These are phyloP conservation scores for Sinella curviseta DNA, from an alignment of 1,140 invertebrate genomes.

Conservation along the genomic window DNA sequence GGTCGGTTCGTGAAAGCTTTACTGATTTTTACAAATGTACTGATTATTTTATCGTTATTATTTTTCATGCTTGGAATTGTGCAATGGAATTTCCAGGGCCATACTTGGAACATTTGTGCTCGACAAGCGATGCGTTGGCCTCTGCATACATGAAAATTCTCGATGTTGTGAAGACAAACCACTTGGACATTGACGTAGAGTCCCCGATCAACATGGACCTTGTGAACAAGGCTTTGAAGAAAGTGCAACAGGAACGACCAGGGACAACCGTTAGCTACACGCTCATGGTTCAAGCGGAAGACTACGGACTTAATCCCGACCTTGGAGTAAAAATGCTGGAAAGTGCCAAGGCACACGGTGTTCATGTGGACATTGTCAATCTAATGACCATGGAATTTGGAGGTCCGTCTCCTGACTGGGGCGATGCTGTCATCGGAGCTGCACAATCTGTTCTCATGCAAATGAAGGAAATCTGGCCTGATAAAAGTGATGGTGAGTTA, in stretches of 20 bases:
- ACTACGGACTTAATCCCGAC: slow-evolving; percentile 46
- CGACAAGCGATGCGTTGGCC: slow-evolving; percentile 28
- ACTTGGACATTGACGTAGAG: slow-evolving; percentile 51
- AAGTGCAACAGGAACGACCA: slow-evolving; percentile 44
- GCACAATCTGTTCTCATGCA: slow-evolving; percentile 42
- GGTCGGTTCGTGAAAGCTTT: slow-evolving; percentile 27
- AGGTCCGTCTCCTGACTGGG: slow-evolving; percentile 36
- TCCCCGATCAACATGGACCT: slow-evolving; percentile 46
- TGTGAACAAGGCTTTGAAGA: slow-evolving; percentile 45
- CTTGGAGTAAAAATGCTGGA: slow-evolving; percentile 46
- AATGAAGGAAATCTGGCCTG: slow-evolving; percentile 49
- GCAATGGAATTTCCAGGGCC: slow-evolving; percentile 38
- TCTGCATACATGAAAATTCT: slow-evolving; percentile 47
- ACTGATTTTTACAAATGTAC: background rate
- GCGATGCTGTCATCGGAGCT: slow-evolving; percentile 48
- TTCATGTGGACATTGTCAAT: slow-evolving; percentile 50
- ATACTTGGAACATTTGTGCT: slow-evolving; percentile 49
- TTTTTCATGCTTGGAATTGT: background rate
- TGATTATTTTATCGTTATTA: background rate
- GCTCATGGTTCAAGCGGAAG: slow-evolving; percentile 45
- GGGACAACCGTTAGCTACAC: slow-evolving; percentile 47
- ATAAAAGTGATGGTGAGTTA: slow-evolving; percentile 37
- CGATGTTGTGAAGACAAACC: slow-evolving; percentile 45
- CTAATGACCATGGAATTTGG: slow-evolving; percentile 51
- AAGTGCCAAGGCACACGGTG: slow-evolving; percentile 37